Evolutionary conservation across 2,113 vertebrate species (phyloP).

Genomic region (Emydura subglobosa): DNA sequence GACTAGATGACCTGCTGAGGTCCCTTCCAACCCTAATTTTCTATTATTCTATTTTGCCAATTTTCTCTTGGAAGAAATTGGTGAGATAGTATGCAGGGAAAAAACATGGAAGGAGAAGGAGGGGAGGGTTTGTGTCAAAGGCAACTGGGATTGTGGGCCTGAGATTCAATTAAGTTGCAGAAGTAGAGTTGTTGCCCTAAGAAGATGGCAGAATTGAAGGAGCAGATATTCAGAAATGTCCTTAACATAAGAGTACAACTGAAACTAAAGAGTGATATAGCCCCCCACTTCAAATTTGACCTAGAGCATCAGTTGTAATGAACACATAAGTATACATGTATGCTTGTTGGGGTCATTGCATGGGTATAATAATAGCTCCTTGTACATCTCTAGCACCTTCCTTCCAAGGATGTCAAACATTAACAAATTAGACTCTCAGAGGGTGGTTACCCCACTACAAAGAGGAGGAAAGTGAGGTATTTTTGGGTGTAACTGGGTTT

Average conservation of each 20-base stretch:
- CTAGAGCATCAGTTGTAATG: neutral
- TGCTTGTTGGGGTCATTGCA: accelerated
- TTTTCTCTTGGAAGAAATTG: neutral
- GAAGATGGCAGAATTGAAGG: neutral
- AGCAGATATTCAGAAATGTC: neutral
- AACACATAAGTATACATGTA: neutral
- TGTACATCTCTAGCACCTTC: neutral
- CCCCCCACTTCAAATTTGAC: neutral
- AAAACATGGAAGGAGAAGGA: neutral
- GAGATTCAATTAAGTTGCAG: neutral
- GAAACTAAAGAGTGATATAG: neutral
- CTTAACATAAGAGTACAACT: neutral
- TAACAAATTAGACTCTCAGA: neutral
- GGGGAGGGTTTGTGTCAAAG: neutral
- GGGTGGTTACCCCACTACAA: neutral
- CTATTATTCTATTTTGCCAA: neutral
- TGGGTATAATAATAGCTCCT: neutral
- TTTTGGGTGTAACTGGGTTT: neutral
- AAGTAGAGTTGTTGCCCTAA: neutral
- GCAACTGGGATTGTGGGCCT: neutral
- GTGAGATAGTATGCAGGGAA: neutral
- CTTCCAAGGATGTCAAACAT: neutral
- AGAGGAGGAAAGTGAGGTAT: neutral
- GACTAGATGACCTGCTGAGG: too few species aligned
- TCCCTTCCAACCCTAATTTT: too few species aligned